Percentiles rank a stretch among this genome's conserved stretches.
phyloP scores from a whole-genome alignment of 37 sponge, comb jelly and placozoan genomes.

The Corticium candelabrum region DNA sequence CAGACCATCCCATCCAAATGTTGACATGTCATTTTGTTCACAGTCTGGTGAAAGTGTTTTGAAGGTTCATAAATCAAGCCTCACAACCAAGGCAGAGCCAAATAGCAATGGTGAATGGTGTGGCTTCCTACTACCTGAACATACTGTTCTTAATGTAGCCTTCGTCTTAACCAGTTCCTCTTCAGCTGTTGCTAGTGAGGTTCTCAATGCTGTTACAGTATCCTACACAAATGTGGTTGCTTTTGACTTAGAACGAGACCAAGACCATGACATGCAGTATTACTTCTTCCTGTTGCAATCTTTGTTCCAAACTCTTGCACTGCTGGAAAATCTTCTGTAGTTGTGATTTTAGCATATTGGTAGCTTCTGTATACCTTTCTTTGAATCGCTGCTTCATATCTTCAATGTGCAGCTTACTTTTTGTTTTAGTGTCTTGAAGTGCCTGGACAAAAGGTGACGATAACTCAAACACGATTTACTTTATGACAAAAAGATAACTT shows the following conservation, averaged over 20 bases:
- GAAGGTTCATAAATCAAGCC: no score
- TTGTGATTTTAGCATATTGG: not conserved
- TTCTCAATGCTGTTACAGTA: not conserved
- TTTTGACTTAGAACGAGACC: not conserved
- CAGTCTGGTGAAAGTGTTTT: no score
- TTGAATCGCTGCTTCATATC: not conserved
- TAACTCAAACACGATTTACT: no score
- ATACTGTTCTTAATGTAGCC: no score
- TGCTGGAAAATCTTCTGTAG: not conserved
- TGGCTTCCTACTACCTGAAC: no score
- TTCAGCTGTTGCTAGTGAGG: not conserved
- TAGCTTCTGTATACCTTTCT: not conserved
- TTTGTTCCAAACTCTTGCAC: not conserved
- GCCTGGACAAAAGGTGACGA: not conserved
- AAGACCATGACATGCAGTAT: not conserved
- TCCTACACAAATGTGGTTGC: not conserved
- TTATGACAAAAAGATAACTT: no score
- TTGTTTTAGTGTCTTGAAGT: not conserved
- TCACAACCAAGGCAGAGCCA: no score
- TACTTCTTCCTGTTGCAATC: not conserved
- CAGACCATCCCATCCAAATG: no score
- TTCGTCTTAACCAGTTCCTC: not conserved
- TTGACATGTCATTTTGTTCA: no score
- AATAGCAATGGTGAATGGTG: no score
- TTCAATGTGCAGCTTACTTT: not conserved